These are phyloP conservation scores for Aleadryas rufinucha DNA, from an alignment of 2,113 vertebrate genomes.

Conservation along the genomic window DNA sequence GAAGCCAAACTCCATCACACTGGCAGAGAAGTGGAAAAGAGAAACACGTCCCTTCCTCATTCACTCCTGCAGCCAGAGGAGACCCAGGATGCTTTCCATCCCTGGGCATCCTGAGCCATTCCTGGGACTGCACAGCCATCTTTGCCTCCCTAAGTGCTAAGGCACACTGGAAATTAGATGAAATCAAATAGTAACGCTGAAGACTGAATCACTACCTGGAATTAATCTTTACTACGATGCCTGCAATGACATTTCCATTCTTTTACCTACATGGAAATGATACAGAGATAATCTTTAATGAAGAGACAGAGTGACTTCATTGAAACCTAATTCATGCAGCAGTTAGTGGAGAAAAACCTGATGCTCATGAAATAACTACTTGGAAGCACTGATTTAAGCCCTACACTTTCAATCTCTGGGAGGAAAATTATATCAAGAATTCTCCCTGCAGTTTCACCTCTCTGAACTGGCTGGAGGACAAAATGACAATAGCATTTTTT, in stretches of 20 bases:
- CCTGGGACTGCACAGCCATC: background rate
- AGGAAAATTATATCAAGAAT: background rate
- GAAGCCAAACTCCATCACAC: background rate
- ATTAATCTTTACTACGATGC: background rate
- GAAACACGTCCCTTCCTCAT: background rate
- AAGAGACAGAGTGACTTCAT: background rate
- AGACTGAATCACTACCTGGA: background rate
- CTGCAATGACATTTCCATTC: background rate
- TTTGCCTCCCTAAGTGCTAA: background rate
- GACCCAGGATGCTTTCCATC: background rate
- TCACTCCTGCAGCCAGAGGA: background rate
- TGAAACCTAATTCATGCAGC: background rate
- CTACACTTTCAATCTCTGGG: background rate
- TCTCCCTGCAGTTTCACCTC: background rate
- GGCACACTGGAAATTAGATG: background rate
- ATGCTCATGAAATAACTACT: background rate
- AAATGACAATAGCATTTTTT: background rate
- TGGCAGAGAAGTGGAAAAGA: background rate
- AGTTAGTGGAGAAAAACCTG: background rate
- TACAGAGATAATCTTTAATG: background rate
- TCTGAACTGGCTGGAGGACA: background rate
- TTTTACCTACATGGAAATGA: background rate
- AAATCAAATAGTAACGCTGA: background rate
- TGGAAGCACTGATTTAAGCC: background rate
- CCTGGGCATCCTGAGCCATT: background rate